Conservation (phyloP, 1,140 invertebrate species). For the Eriocheir sinensis region DNA sequence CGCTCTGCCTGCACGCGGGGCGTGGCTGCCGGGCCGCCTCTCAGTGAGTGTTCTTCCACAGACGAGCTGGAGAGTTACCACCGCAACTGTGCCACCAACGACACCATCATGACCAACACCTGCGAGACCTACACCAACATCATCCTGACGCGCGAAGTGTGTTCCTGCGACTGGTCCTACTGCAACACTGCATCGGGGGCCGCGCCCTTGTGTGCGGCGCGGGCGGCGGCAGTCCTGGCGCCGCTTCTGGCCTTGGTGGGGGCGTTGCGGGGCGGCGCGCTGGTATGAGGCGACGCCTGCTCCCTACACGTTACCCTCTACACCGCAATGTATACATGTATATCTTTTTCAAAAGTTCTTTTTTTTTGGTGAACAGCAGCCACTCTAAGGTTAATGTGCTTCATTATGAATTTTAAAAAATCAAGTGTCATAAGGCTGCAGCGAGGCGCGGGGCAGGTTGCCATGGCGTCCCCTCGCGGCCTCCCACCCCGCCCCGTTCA, state of each 20-base stretch:
- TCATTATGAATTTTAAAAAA: not conserved
- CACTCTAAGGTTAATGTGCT: not conserved
- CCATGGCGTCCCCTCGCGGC: too few species aligned
- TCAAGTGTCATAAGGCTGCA: not conserved
- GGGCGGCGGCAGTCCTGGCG: not conserved
- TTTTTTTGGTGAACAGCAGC: not conserved
- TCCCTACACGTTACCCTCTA: not conserved
- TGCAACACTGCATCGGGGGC: constrained; percentile 61
- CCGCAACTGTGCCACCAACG: constrained; percentile 69
- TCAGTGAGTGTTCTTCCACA: constrained; percentile 32
- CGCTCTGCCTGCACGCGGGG: not conserved
- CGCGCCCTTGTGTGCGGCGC: not conserved
- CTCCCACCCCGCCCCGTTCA: too few species aligned
- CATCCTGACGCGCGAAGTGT: constrained; percentile 57
- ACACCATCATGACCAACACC: constrained; percentile 65
- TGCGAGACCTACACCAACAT: constrained; percentile 60
- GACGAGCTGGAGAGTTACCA: constrained; percentile 68
- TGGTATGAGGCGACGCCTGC: not conserved
- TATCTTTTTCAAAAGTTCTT: not conserved
- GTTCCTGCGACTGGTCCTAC: constrained; percentile 71
- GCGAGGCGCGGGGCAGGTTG: not conserved
- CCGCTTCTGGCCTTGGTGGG: not conserved
- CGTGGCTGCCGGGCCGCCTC: not conserved
- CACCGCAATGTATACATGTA: not conserved
- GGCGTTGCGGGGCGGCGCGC: not conserved